These are phyloP conservation scores for Danaus melanippus DNA, from an alignment of 1,140 invertebrate genomes.

Conservation along the genomic window DNA sequence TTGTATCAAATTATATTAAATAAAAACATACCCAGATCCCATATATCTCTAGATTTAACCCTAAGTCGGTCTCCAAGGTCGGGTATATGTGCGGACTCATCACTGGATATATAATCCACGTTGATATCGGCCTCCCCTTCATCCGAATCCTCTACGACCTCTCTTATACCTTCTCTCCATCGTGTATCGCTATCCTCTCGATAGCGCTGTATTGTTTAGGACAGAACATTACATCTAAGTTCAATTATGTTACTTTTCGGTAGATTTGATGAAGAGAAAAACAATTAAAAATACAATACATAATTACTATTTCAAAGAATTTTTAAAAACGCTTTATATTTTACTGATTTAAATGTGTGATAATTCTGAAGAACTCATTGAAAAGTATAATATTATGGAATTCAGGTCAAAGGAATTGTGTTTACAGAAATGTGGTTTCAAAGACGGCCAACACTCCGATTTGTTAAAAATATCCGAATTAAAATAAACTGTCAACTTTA, in stretches of 20 bases:
- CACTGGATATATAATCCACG: conserved; percentile 70
- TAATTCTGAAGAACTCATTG: too few species aligned
- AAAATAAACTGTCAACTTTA: conserved; percentile 1
- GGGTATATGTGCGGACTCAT: conserved; percentile 67
- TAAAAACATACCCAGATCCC: conserved; percentile 58
- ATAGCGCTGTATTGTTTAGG: conserved; percentile 31
- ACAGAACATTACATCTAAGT: too few species aligned
- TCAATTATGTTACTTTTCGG: too few species aligned
- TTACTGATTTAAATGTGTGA: too few species aligned
- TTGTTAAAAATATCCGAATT: conserved; percentile 4
- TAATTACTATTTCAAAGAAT: too few species aligned
- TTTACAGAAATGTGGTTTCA: too few species aligned
- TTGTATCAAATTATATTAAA: neutral
- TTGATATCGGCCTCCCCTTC: conserved; percentile 40
- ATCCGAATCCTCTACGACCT: conserved; percentile 51
- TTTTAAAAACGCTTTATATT: too few species aligned
- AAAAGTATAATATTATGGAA: too few species aligned
- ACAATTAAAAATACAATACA: too few species aligned
- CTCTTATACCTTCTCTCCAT: conserved; percentile 57
- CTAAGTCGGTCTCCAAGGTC: conserved; percentile 62
- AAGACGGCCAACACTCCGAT: neutral
- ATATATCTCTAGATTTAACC: conserved; percentile 69
- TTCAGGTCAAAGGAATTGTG: too few species aligned
- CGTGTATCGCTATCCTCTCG: conserved; percentile 43
- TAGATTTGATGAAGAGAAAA: too few species aligned